Base-by-base conservation (phyloP, 2,113 vertebrate genomes). In the Xyrauchen texanus region DNA sequence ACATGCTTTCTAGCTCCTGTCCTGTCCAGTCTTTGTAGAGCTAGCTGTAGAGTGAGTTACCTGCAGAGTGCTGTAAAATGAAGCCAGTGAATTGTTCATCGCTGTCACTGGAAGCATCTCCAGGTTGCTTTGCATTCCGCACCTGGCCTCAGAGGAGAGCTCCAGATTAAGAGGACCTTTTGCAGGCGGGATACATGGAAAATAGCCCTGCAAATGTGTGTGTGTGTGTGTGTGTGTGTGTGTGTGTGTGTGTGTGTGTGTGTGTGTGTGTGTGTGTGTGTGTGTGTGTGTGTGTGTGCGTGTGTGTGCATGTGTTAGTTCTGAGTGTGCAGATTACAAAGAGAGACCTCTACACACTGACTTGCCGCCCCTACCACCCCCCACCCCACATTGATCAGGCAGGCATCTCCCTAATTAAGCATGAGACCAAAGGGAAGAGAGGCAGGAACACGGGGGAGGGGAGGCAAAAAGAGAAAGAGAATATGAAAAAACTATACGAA, bases 341-440 rank as follows among this genome's bases (percentile, higher is more conserved):
- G 49, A 53, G 52, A 57, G 16, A 46, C 10, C 21, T 5, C 0
- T 11, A 45, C 72, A 63, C 46, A 64, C 49, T 44, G 10, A 49
- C 53, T 34, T 66, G 42, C 60, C 71, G 45, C 46, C 62, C 78
- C 21, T 68, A 55, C 58, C 16, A 75, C 57, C 69, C 55, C n/a
- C n/a, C n/a, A n/a, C n/a, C n/a, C 21, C 21, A 77, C 88, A 91
- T 92, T 89, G 91, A 92, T 91, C 91, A 88, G 84, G 69, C 72
- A 82, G 46, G 79, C 87, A 89, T 90, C 88, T 88, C 77, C 76
- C 82, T 92, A 91, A 93, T 93, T 91, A 87, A 85, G 75, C 76
- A 63, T 81, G 81, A 88, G 68, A 64, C 74, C 58, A 77, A 80
- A 53, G 15, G 66, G 58, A 44, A 45, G 5, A 34, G 21, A 64